A percentile compares a stretch with the other conserved stretches of the same genome.
These are phyloP conservation scores for Podargus strigoides DNA, from an alignment of 2,797 vertebrate genomes.

Conservation along the genomic window DNA sequence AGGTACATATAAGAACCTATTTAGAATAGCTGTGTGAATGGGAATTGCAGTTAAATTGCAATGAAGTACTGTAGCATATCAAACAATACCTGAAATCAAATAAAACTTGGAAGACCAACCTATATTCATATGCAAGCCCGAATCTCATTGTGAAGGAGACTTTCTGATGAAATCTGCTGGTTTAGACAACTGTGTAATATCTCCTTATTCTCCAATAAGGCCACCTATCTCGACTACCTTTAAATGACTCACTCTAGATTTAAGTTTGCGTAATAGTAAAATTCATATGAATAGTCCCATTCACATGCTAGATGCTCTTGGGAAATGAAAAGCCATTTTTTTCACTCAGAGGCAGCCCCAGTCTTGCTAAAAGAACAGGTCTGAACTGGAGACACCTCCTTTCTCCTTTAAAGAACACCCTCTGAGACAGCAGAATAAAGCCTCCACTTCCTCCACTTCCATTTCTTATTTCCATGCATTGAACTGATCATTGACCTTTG, in stretches of 20 bases:
- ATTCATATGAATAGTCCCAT: neutral
- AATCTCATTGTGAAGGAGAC: neutral
- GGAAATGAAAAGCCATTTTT: neutral
- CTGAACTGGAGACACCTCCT: neutral
- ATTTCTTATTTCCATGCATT: neutral
- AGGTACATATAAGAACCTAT: neutral
- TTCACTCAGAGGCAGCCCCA: neutral
- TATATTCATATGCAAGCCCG: neutral
- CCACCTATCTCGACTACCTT: neutral
- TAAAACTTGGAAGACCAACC: neutral
- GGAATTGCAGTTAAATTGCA: conserved; percentile 28
- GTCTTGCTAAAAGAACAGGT: neutral
- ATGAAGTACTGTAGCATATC: conserved; percentile 1
- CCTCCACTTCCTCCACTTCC: neutral
- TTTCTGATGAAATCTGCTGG: neutral
- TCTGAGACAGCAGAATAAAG: neutral
- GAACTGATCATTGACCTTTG: neutral
- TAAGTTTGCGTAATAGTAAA: neutral
- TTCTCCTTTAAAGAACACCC: neutral
- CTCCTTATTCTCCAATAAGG: neutral
- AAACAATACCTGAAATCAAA: conserved; percentile 25
- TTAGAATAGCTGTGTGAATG: conserved; percentile 14
- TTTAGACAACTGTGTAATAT: neutral
- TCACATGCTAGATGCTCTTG: neutral
- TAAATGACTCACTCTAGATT: neutral